phyloP scores from a whole-genome alignment of 1,140 invertebrate genomes.

The Lamellibrachia luymesi region DNA sequence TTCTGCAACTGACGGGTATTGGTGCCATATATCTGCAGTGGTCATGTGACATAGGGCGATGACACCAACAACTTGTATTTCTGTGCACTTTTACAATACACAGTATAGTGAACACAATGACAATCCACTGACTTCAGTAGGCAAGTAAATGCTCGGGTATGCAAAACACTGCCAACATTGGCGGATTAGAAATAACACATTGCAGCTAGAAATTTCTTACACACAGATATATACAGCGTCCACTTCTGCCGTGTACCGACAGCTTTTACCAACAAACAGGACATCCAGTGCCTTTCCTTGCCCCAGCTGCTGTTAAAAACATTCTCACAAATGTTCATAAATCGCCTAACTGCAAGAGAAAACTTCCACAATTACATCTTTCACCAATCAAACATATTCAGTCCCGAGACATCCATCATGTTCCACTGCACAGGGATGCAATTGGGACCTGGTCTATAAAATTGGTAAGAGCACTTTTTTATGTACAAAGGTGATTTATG shows the following conservation, averaged over 20 bases:
- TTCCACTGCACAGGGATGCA: neutral
- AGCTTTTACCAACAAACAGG: no score
- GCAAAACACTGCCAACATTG: neutral
- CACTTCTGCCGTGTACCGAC: no score
- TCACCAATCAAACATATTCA: neutral
- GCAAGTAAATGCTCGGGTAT: slow-evolving; percentile 1
- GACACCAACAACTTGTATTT: neutral
- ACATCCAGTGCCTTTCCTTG: neutral
- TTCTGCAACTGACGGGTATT: neutral
- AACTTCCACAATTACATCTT: neutral
- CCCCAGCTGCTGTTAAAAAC: neutral
- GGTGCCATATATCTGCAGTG: neutral
- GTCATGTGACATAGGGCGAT: neutral
- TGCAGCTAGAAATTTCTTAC: neutral
- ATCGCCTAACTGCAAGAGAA: no score
- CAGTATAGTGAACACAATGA: neutral
- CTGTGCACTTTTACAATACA: neutral
- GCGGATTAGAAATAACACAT: neutral
- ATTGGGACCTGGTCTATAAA: neutral
- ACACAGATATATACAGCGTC: neutral
- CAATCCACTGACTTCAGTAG: neutral
- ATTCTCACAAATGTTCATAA: neutral
- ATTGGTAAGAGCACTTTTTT: no score
- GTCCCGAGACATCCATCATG: neutral
- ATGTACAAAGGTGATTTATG: no score